Conservation (phyloP, 2,888 invertebrate genomes). For the Laspeyria flexula region DNA sequence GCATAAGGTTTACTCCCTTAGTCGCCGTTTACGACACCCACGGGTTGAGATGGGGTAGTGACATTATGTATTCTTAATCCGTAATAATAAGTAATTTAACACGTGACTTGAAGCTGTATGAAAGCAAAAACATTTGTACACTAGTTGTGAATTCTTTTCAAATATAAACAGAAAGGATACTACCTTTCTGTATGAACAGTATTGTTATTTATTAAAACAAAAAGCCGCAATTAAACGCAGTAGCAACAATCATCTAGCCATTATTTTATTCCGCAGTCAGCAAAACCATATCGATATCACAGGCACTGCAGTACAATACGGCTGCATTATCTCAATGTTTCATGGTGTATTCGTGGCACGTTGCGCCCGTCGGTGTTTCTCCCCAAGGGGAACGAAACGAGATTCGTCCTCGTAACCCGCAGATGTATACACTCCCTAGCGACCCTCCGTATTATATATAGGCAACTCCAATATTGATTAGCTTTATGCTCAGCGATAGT, state of each 20-base stretch:
- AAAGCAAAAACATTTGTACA: no score
- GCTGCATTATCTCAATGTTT: constrained; percentile 48
- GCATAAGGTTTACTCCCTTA: no score
- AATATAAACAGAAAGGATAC: no score
- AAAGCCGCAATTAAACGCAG: no score
- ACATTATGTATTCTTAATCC: no score
- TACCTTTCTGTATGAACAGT: no score
- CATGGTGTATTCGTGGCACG: constrained; percentile 49
- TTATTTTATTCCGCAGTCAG: constrained; percentile 13
- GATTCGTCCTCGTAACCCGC: constrained; percentile 28
- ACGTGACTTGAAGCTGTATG: no score
- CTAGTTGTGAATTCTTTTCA: no score
- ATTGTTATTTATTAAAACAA: no score
- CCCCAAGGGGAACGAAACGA: constrained; percentile 33
- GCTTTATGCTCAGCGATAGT: constrained; percentile 15
- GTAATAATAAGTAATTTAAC: no score
- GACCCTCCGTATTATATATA: constrained; percentile 16
- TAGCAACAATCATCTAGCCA: neutral
- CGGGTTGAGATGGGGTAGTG: no score
- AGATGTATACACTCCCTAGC: constrained; percentile 39
- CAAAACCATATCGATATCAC: constrained; percentile 38
- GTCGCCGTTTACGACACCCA: no score
- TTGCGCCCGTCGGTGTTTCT: constrained; percentile 31
- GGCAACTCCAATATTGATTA: constrained; percentile 28
- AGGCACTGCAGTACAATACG: constrained; percentile 30